A percentile compares a stretch with the other conserved stretches of the same genome.
These are phyloP conservation scores for Heteromyza rotundicornis DNA, from an alignment of 2,888 invertebrate species.

Conservation along the genomic window DNA sequence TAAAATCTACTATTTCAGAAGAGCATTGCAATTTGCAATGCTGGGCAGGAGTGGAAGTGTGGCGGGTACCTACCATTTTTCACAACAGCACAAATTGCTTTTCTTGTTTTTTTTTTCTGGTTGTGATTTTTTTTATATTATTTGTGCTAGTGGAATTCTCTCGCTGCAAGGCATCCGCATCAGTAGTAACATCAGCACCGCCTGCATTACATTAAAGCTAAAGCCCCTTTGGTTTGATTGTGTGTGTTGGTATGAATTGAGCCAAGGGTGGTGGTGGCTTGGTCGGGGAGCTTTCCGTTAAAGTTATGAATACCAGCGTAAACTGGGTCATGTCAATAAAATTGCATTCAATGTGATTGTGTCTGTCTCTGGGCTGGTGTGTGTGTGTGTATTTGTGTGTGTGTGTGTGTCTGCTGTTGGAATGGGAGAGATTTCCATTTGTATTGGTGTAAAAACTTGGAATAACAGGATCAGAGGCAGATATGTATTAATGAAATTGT, in stretches of 20 bases:
- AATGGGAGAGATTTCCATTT: background rate
- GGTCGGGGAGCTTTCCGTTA: background rate
- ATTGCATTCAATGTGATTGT: conserved; percentile 2
- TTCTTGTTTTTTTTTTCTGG: background rate
- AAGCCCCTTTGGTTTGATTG: no score
- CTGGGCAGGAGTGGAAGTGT: no score
- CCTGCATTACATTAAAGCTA: no score
- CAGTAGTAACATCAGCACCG: background rate
- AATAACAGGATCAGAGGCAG: conserved; percentile 10
- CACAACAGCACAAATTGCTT: no score
- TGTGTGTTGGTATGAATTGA: background rate
- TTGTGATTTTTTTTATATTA: no score
- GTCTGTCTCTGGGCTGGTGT: background rate
- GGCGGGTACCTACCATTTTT: no score
- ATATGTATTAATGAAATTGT: background rate
- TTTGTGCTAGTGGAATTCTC: background rate
- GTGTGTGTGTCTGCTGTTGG: background rate
- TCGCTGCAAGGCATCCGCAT: background rate
- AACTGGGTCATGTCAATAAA: conserved; percentile 27
- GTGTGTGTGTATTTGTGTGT: background rate
- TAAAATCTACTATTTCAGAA: background rate
- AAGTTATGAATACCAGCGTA: conserved; percentile 15
- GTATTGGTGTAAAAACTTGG: conserved; percentile 7
- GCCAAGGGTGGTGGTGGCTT: background rate
- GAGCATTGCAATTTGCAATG: background rate